Evolutionary conservation across 2,888 invertebrate species (phyloP).

Genomic region (Ichneumon xanthorius): DNA sequence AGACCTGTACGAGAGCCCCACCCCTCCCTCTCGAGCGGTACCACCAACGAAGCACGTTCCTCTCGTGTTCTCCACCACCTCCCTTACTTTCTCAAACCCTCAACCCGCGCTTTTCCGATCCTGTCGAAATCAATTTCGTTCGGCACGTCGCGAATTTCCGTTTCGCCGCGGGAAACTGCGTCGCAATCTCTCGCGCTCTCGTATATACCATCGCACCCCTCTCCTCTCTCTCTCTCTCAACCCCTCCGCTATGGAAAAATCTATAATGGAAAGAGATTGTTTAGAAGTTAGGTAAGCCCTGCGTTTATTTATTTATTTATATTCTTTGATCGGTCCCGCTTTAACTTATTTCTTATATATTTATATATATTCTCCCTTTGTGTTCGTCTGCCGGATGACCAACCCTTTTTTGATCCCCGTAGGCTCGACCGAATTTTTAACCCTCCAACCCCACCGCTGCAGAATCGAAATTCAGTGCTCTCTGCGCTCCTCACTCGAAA

Average conservation of each 20-base stretch:
- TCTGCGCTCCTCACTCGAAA: constrained; percentile 5
- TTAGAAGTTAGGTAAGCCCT: not conserved
- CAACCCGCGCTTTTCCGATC: constrained; percentile 19
- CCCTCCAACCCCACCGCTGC: not conserved
- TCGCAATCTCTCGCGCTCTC: constrained; percentile 55
- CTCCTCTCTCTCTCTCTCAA: not conserved
- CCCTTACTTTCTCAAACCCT: constrained; percentile 12
- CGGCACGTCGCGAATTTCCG: constrained; percentile 70
- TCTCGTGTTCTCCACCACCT: constrained; percentile 42
- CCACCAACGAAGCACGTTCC: constrained; percentile 66
- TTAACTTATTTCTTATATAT: not conserved
- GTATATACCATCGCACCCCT: constrained; percentile 10
- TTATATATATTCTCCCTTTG: constrained; percentile 10
- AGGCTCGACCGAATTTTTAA: constrained; percentile 6
- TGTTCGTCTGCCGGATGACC: constrained; percentile 30
- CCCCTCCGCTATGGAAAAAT: not conserved
- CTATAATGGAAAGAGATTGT: constrained; percentile 26
- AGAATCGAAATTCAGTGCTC: not conserved
- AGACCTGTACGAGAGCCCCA: constrained; percentile 12
- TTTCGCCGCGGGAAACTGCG: constrained; percentile 61
- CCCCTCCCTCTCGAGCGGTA: constrained; percentile 27
- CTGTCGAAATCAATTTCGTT: constrained; percentile 70
- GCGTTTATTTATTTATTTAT: not conserved
- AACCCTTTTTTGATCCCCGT: constrained; percentile 37
- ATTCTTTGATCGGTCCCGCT: not conserved